Evolutionary conservation across 1,140 invertebrate genomes (phyloP).

Genomic region (Drosophila navojoa): DNA sequence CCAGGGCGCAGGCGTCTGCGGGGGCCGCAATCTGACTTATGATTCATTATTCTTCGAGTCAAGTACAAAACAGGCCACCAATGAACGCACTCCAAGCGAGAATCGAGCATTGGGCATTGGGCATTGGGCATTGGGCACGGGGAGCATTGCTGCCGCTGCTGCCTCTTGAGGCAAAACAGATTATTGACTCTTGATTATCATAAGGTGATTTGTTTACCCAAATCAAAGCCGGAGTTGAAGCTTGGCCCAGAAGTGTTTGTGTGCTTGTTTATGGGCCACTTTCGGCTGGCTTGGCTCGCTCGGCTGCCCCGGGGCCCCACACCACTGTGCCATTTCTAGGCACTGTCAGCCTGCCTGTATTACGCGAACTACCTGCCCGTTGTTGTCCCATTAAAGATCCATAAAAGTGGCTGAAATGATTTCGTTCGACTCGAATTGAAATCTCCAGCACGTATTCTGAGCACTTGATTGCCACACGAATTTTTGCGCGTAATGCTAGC

Average conservation of each 20-base stretch:
- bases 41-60: constrained; percentile 71
- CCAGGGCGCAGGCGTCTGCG: neutral
- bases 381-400: constrained; percentile 59
- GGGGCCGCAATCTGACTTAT: constrained; percentile 50
- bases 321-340: constrained; percentile 66
- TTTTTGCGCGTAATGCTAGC: constrained; percentile 60
- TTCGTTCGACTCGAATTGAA: constrained; percentile 45
- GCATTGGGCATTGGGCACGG: neutral
- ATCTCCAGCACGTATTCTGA: constrained; percentile 59
- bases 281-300: constrained; percentile 44
- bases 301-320: constrained; percentile 19
- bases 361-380: constrained; percentile 47
- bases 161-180: constrained; percentile 34
- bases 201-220: constrained; percentile 60
- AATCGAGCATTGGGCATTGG: constrained; percentile 1
- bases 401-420: constrained; percentile 62
- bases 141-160: neutral
- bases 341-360: constrained; percentile 52
- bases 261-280: constrained; percentile 57
- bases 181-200: constrained; percentile 74
- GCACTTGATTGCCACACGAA: constrained; percentile 50
- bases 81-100: constrained; percentile 18
- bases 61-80: constrained; percentile 41
- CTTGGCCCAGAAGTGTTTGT: constrained; percentile 59
- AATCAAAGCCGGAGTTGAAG: constrained; percentile 35